Evolutionary conservation across 92 coral and sea anemone genomes (phyloP), one percentile per base, ranked within the genome.

Genomic region (Zoanthus solanderi): DNA sequence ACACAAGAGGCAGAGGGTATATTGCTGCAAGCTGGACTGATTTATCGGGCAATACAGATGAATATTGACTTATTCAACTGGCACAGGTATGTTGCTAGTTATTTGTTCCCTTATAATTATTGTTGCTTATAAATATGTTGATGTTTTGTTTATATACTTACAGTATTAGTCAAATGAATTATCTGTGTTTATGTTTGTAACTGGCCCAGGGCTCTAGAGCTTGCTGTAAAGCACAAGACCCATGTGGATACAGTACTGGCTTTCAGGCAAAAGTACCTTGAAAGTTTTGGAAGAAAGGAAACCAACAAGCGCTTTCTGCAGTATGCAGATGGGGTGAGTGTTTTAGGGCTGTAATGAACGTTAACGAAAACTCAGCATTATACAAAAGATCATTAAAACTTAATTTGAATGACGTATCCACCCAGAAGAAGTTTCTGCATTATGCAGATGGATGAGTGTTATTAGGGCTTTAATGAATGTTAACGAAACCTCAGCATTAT

Each of bases 161-260:
- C 5, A 18, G 50, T 31, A 10, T 2, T 5, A 18, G 48, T 28
- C 45, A 56, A n/a, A 31, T 63, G 28, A 18, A 16, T 16, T 63
- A 4, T 3, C 30, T 63, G 31, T n/a, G 9, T 4, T 16, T 16
- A 0, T 63, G 9, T 4, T 16, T 16, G 0, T 63, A 3, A 6
- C 30, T 63, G 30, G 69, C 3, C n/a, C 79, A 97, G 99, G 84
- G 99, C 99, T 0, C 94, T 97, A 23, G 98, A 97, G 84, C 94
- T 97, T 61, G 99, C 99, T 50, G 98, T 97, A 68, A 97, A 97
- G 83, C 97, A 97, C 90, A 97, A 97, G 92, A 97, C 99, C 16
- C 99, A 97, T 83, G 99, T 97, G 63, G 99, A 97, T 88, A 97
- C 99, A 69, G 99, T 97, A 2, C 89, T 97, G 66, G 99, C 98